phyloP scores from a whole-genome alignment of 2,797 vertebrate species.

The Eulemur rubriventer region DNA sequence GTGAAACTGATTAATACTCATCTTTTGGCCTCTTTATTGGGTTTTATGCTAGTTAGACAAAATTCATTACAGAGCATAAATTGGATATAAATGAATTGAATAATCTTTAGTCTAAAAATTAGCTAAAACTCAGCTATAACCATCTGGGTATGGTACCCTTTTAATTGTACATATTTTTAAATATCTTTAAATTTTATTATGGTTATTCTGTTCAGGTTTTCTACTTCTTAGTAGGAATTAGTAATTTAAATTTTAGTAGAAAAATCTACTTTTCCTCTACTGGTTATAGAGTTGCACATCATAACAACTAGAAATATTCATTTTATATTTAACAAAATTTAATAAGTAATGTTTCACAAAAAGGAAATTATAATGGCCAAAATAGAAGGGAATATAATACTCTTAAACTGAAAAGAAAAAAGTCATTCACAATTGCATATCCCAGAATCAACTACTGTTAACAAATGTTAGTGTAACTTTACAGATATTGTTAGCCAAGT shows the following conservation, averaged over 20 bases:
- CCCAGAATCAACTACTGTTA: conserved; percentile 6
- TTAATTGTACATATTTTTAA: not conserved
- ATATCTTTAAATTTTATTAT: not conserved
- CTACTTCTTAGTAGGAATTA: conserved; percentile 9
- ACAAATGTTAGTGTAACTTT: conserved; percentile 7
- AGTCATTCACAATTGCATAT: not conserved
- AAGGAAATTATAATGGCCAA: not conserved
- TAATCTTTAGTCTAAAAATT: conserved; percentile 17
- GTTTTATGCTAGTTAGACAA: not conserved
- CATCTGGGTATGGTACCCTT: not conserved
- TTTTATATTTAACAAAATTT: conserved; percentile 11
- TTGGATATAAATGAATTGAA: not conserved
- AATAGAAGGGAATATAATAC: not conserved
- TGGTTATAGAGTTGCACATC: not conserved
- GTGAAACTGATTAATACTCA: not conserved
- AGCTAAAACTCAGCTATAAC: not conserved
- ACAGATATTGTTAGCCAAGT: not conserved
- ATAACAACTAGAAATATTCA: not conserved
- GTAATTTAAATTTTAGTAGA: conserved; percentile 26
- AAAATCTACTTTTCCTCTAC: not conserved
- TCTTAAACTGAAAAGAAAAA: not conserved
- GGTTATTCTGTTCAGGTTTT: not conserved
- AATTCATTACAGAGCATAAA: not conserved
- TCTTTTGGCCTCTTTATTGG: not conserved
- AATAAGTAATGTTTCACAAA: not conserved